Conservation (phyloP, 1,140 invertebrate genomes). For the Bombyx mori region DNA sequence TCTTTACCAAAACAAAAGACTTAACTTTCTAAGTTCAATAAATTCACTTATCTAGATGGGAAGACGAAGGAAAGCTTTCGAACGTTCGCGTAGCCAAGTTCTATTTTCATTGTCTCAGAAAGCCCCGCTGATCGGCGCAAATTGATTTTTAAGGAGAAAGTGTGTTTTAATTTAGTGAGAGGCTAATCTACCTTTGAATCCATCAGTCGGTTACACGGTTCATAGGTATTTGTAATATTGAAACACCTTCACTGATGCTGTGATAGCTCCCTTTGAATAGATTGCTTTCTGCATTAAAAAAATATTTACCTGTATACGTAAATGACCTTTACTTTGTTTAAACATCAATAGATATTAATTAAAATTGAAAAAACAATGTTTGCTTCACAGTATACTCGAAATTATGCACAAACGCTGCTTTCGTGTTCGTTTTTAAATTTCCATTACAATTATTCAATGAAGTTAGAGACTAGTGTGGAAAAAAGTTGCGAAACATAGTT, state of each 20-base stretch:
- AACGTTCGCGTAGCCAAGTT: constrained; percentile 22
- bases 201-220: not conserved
- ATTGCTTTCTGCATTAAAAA: no score
- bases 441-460: no score
- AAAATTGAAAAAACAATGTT: no score
- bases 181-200: constrained; percentile 9
- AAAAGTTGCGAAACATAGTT: no score
- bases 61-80: constrained; percentile 14
- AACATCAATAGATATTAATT: no score
- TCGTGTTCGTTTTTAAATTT: no score
- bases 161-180: constrained; percentile 32
- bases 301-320: no score
- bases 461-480: no score
- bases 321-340: no score
- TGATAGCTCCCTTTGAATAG: no score
- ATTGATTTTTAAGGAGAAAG: constrained; percentile 44
- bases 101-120: constrained; percentile 29
- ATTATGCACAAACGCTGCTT: no score
- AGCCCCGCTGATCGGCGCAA: constrained; percentile 27
- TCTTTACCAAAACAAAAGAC: constrained; percentile 31
- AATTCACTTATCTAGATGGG: constrained; percentile 40
- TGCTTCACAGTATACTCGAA: no score
- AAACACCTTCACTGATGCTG: not conserved
- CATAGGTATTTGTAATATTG: not conserved
- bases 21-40: constrained; percentile 37